Evolutionary conservation across 2,113 vertebrate genomes (phyloP).

Genomic region (Cebus imitator): DNA sequence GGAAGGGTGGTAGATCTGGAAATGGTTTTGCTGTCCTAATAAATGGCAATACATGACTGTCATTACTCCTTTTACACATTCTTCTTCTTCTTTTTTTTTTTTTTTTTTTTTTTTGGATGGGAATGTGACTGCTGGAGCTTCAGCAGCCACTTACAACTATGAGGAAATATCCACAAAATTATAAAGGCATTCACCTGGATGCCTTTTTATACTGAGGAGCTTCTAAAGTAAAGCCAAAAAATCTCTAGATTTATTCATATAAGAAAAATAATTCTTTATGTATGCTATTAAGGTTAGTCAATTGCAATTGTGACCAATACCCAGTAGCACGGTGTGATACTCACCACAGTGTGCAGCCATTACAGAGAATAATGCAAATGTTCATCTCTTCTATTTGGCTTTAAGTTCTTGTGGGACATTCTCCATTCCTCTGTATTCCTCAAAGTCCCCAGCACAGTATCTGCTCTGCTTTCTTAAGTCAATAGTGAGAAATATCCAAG

Average conservation of each 20-base stretch:
- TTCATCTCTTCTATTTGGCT: not conserved
- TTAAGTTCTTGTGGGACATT: not conserved
- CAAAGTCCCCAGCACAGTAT: too few relatives aligned
- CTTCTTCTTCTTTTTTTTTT: too few relatives aligned
- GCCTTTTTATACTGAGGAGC: not conserved
- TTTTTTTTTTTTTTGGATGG: not conserved
- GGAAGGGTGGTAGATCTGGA: too few relatives aligned
- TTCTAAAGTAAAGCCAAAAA: not conserved
- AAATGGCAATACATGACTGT: too few relatives aligned
- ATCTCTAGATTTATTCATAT: not conserved
- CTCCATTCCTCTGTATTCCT: too few relatives aligned
- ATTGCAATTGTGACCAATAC: too few relatives aligned
- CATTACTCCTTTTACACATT: not conserved
- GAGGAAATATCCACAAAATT: not conserved
- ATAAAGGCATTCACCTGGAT: not conserved
- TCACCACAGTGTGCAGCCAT: too few relatives aligned
- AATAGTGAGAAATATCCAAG: not conserved
- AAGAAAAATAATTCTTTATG: not conserved
- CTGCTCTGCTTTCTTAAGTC: not conserved
- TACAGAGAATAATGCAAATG: accelerated
- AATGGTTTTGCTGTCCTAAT: not conserved
- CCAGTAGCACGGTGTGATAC: too few relatives aligned
- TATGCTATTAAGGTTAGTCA: not conserved
- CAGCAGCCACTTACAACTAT: not conserved
- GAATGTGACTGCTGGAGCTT: not conserved